Evolutionary conservation across 2,888 invertebrate genomes (phyloP), one percentile per base, ranked within the genome.

Genomic region (Dorcus hopei): DNA sequence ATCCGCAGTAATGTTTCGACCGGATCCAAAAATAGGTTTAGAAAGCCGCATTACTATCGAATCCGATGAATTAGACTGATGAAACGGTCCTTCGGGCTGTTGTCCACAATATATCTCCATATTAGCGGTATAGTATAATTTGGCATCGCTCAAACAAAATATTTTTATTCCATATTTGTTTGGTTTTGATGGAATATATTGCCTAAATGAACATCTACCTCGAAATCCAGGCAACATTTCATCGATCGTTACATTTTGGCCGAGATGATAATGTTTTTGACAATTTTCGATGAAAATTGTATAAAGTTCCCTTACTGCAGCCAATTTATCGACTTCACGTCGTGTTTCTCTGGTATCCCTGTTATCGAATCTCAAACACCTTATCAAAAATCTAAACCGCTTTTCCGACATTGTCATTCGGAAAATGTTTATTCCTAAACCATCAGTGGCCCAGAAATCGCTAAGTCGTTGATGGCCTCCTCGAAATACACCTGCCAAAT

Each of bases 171-270:
- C 69, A 61, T 72, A 72, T 60, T 70, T 72, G 50, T 62, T 66
- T 38, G 72, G 70, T 62, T 72, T 72, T n/a, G 66, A 66, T 9
- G 72, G 70, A 41, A 73, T 73, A 55, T 72, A 75, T 59, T 72
- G 68, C 26, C 65, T 52, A 64, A 72, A 69, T 14, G 50, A 42
- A 52, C 74, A 74, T 23, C 67, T 58, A 26, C 68, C 70, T 59
- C 69, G 51, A 60, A 72, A 70, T 38, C 59, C 65, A 56, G 61
- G 63, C 33, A 71, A 58, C 65, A 68, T 70, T 62, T 72, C 72
- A 58, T 74, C 71, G 26, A 70, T 59, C 50, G 67, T 72, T 6
- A 72, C 65, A 61, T 62, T 63, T 58, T 65, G 59, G 38, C 63
- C 64, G 48, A 61, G 61, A 56, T 52, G 52, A 57, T 66, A 69